Percentiles rank a stretch among this genome's conserved stretches.
These are phyloP conservation scores for Diorhabda sublineata DNA, from an alignment of 1,140 invertebrate genomes.

Conservation along the genomic window DNA sequence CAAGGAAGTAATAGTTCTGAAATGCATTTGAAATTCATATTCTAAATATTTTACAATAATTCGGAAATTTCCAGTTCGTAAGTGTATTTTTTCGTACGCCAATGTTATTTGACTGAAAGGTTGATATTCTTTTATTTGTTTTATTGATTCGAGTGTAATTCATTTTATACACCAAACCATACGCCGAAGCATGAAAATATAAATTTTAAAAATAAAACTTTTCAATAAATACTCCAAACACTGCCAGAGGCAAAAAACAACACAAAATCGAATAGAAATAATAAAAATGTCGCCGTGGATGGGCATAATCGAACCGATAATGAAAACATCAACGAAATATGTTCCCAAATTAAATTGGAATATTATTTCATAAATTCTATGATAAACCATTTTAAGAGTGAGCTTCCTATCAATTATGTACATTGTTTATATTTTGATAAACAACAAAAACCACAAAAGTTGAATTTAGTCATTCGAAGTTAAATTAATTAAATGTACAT, in stretches of 20 bases:
- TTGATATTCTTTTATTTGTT: not conserved
- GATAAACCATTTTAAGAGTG: not conserved
- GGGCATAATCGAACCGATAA: not conserved
- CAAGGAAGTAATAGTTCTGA: not conserved
- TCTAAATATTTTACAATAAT: not conserved
- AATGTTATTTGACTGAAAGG: not conserved
- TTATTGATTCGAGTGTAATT: not conserved
- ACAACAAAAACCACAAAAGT: too few species aligned
- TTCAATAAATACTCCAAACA: not conserved
- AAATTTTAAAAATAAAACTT: slow-evolving; percentile 3
- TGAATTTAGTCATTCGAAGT: too few species aligned
- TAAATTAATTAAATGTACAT: too few species aligned
- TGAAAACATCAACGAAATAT: slow-evolving; percentile 2
- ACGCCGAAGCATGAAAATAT: not conserved
- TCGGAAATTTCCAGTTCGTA: not conserved
- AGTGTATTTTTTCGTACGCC: not conserved
- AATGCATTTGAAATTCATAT: not conserved
- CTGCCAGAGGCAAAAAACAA: slow-evolving; percentile 1
- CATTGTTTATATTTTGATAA: too few species aligned
- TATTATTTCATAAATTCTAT: slow-evolving; percentile 1
- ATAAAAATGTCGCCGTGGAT: slow-evolving; percentile 1
- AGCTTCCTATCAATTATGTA: too few species aligned
- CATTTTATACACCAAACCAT: slow-evolving; percentile 1
- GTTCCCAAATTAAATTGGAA: not conserved
- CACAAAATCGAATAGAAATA: slow-evolving; percentile 1